phyloP scores from a whole-genome alignment of 2,797 vertebrate genomes.

The Momotus momota region DNA sequence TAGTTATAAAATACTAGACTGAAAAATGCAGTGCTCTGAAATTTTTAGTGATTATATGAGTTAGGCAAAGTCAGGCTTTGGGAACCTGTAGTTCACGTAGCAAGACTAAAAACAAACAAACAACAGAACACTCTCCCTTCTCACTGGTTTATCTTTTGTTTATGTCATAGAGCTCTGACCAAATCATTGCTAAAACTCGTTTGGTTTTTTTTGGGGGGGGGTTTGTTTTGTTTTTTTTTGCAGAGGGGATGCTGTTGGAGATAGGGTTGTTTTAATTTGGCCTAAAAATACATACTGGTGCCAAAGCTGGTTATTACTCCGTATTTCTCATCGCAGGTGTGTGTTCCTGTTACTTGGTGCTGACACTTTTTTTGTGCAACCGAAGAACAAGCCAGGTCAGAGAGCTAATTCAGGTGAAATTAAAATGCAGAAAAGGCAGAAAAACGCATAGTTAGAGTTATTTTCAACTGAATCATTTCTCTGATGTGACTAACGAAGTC shows the following conservation, averaged over 20 bases:
- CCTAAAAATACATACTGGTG: background rate
- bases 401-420: background rate
- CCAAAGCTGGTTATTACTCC: background rate
- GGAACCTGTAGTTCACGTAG: background rate
- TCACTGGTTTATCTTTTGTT: background rate
- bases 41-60: slow-evolving; percentile 3
- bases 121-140: background rate
- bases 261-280: background rate
- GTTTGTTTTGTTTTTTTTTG: background rate
- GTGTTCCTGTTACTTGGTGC: background rate
- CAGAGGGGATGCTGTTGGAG: background rate
- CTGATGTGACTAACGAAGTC: background rate
- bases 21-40: background rate
- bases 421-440: background rate
- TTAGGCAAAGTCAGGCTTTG: slow-evolving; percentile 9
- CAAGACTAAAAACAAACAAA: slow-evolving; percentile 16
- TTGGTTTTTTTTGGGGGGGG: background rate
- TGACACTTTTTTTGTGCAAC: background rate
- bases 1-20: background rate
- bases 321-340: background rate
- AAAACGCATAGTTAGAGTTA: background rate
- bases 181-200: background rate
- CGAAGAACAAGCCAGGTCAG: background rate
- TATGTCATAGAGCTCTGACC: background rate
- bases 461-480: background rate